These are phyloP conservation scores for Aelia acuminata DNA, from an alignment of 2,888 invertebrate genomes.

Conservation along the genomic window DNA sequence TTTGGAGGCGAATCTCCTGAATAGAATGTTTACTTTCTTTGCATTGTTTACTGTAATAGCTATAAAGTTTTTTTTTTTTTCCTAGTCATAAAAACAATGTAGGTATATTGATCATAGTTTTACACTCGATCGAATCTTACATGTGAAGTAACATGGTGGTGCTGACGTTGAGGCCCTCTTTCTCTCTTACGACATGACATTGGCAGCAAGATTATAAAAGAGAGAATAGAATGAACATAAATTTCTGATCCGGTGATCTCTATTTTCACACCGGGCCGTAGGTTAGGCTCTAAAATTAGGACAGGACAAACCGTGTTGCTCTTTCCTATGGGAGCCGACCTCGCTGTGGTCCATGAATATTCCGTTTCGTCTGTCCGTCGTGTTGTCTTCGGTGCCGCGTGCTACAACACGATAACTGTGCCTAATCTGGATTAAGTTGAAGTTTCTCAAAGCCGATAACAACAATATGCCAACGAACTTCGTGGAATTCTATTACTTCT, in stretches of 20 bases:
- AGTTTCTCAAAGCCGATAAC: background rate
- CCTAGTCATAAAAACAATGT: background rate
- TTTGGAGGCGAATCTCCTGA: too few relatives aligned
- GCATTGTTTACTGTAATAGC: background rate
- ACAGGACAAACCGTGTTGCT: background rate
- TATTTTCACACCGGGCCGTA: slow-evolving; percentile 3
- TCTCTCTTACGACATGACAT: background rate
- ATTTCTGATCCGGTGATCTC: background rate
- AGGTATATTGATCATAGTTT: background rate
- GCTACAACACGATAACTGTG: background rate
- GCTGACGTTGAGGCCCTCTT: background rate
- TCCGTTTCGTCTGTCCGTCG: background rate
- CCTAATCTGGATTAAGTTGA: background rate
- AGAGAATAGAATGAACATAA: slow-evolving; percentile 22
- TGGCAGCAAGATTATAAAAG: background rate
- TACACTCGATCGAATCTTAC: background rate
- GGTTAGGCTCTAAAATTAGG: background rate
- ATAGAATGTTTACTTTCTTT: too few relatives aligned
- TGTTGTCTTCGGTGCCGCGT: background rate
- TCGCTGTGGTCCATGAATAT: background rate
- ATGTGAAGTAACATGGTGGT: background rate
- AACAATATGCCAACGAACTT: background rate
- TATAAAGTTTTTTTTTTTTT: background rate
- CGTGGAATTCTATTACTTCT: background rate
- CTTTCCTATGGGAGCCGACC: background rate